Conservation (phyloP, 2,797 vertebrate genomes). For the Cottoperca gobio region DNA sequence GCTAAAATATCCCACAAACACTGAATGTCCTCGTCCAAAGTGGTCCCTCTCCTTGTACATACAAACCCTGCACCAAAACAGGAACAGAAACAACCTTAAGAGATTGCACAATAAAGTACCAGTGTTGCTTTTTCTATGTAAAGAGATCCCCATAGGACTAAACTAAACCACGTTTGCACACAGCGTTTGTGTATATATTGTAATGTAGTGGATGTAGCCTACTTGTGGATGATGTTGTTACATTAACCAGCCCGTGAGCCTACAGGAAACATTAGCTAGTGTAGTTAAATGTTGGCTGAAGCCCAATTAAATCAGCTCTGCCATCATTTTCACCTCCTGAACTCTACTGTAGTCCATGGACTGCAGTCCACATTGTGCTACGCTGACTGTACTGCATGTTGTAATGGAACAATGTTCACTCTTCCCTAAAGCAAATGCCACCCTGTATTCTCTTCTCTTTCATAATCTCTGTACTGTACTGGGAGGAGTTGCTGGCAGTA, state of each 20-base stretch:
- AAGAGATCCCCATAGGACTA: neutral
- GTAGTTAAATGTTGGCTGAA: neutral
- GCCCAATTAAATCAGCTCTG: neutral
- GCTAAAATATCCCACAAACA: neutral
- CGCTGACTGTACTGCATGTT: neutral
- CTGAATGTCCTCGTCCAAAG: neutral
- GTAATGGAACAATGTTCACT: constrained; percentile 1
- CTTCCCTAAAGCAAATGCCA: constrained; percentile 4
- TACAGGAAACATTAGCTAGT: neutral
- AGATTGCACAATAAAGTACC: neutral
- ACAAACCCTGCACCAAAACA: neutral
- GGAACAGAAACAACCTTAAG: neutral
- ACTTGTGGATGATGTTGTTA: neutral
- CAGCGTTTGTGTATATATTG: too few relatives aligned
- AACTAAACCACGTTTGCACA: neutral
- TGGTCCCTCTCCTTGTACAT: neutral
- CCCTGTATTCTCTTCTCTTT: constrained; percentile 14
- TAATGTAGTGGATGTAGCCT: neutral
- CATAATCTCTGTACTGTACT: constrained; percentile 33
- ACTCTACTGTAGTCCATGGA: too few relatives aligned
- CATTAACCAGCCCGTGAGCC: neutral
- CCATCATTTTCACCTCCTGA: neutral
- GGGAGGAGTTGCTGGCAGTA: constrained; percentile 16
- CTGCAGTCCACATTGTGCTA: neutral
- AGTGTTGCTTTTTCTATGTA: neutral